These are phyloP conservation scores for Tyto alba DNA, from an alignment of 2,113 vertebrate genomes.

Conservation along the genomic window DNA sequence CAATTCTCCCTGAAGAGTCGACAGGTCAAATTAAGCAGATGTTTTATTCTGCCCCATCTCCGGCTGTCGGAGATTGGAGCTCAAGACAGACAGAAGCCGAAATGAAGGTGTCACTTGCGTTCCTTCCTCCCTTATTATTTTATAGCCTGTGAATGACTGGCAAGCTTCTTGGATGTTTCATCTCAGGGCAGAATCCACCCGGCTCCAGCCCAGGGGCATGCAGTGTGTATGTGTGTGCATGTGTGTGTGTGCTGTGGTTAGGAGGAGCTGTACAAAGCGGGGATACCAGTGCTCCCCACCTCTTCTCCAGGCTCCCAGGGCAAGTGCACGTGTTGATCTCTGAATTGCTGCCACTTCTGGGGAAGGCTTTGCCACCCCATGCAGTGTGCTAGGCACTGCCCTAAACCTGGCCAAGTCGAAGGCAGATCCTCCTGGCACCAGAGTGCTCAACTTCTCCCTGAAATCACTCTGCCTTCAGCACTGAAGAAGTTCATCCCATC, in stretches of 20 bases:
- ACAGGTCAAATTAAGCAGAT: conserved; percentile 39
- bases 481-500: neutral
- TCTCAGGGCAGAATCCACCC: neutral
- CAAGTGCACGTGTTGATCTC: neutral
- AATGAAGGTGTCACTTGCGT: neutral
- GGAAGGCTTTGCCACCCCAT: neutral
- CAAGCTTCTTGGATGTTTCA: neutral
- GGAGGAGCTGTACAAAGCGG: neutral
- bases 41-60: neutral
- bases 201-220: neutral
- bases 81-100: neutral
- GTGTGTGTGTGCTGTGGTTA: neutral
- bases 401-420: neutral
- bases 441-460: fast-evolving
- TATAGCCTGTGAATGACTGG: neutral
- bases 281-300: neutral
- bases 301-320: neutral
- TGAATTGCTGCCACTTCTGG: neutral
- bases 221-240: neutral
- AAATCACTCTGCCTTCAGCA: neutral
- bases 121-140: neutral
- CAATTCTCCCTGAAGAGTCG: neutral
- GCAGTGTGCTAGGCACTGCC: neutral
- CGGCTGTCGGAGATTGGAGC: neutral
- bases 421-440: neutral